Conservation (phyloP, 2,797 vertebrate genomes). For the Channa striata region DNA sequence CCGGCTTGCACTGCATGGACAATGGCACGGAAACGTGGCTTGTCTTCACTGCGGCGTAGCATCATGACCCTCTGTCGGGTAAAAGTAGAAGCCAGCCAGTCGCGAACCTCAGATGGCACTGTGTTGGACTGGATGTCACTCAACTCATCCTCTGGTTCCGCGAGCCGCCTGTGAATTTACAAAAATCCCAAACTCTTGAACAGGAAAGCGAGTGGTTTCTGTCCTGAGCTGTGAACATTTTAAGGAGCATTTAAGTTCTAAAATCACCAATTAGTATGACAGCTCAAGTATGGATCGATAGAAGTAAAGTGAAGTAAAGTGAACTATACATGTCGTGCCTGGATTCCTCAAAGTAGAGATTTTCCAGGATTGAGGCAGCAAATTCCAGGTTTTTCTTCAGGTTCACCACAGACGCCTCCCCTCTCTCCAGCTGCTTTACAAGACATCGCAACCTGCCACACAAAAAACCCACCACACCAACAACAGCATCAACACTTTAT, state of each 20-base stretch:
- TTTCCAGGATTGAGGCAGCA: slow-evolving; percentile 92
- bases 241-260: no score
- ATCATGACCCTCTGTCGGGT: slow-evolving; percentile 92
- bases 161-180: slow-evolving; percentile 81
- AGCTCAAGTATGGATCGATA: neutral
- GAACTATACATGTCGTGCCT: slow-evolving; percentile 79
- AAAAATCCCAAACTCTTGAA: neutral
- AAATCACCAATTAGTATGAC: neutral
- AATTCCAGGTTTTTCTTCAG: slow-evolving; percentile 96
- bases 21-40: slow-evolving; percentile 93
- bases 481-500: neutral
- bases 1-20: slow-evolving; percentile 97
- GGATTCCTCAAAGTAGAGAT: slow-evolving; percentile 92
- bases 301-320: neutral
- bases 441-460: slow-evolving; percentile 78
- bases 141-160: slow-evolving; percentile 94
- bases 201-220: neutral
- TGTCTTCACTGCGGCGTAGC: slow-evolving; percentile 90
- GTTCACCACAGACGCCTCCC: slow-evolving; percentile 90
- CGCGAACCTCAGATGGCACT: slow-evolving; percentile 94
- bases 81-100: slow-evolving; percentile 97
- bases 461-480: neutral
- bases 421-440: slow-evolving; percentile 93
- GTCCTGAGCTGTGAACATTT: neutral
- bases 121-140: slow-evolving; percentile 93